phyloP scores from a whole-genome alignment of 2,888 invertebrate genomes.

The Bruchidius siliquastri region DNA sequence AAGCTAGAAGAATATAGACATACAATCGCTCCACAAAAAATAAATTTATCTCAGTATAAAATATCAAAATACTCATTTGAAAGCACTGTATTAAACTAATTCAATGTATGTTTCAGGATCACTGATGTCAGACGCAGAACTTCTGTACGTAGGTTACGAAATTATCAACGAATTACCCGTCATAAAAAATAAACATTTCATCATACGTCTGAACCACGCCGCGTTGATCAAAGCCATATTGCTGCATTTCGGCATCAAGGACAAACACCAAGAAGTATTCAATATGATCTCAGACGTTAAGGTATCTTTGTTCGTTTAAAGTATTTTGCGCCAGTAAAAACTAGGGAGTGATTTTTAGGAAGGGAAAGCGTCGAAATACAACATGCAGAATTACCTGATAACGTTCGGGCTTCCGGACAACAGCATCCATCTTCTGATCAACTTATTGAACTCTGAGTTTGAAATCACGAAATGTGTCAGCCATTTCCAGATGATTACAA shows the following conservation, averaged over 20 bases:
- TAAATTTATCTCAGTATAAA: no score
- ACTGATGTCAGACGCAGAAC: conserved; percentile 79
- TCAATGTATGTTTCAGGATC: conserved; percentile 49
- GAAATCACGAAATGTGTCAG: conserved; percentile 57
- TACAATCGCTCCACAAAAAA: no score
- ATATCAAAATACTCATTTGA: no score
- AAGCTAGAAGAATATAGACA: no score
- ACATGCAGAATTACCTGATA: conserved; percentile 65
- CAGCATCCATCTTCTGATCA: conserved; percentile 59
- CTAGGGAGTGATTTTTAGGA: conserved; percentile 42
- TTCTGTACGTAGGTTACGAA: conserved; percentile 73
- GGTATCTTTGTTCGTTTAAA: conserved; percentile 28
- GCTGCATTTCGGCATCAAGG: conserved; percentile 73
- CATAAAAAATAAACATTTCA: conserved; percentile 60
- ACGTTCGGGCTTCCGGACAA: conserved; percentile 65
- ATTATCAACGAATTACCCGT: conserved; percentile 65
- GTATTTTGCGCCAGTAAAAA: neutral
- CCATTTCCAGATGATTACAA: conserved; percentile 61
- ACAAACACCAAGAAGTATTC: conserved; percentile 56
- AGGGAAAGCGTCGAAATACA: conserved; percentile 60
- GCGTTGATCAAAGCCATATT: conserved; percentile 71
- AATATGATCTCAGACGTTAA: conserved; percentile 49
- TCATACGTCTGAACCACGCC: conserved; percentile 75
- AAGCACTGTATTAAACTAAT: neutral
- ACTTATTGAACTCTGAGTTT: conserved; percentile 65